phyloP scores from a whole-genome alignment of 2,797 vertebrate genomes.

The Telmatherina bonti region DNA sequence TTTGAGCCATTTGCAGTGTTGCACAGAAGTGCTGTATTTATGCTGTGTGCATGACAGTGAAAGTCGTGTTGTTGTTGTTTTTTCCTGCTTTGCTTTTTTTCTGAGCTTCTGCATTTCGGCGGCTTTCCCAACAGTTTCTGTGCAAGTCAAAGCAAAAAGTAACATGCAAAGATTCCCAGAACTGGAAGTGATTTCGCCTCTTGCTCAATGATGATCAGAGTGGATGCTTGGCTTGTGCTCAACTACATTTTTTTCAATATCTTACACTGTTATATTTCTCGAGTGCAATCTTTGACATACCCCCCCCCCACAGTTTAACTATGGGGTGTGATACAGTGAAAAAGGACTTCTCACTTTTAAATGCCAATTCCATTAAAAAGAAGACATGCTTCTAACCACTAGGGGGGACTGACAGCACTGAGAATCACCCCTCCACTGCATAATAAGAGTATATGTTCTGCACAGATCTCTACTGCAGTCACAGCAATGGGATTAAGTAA shows the following conservation, averaged over 20 bases:
- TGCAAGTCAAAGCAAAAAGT: background rate
- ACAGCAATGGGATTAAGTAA: constrained; percentile 6
- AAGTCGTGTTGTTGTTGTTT: constrained; percentile 11
- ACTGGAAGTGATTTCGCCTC: background rate
- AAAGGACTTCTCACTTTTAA: constrained; percentile 27
- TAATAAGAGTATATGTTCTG: constrained; percentile 9
- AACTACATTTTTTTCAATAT: background rate
- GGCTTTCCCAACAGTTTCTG: constrained; percentile 17
- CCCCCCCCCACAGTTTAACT: constrained; percentile 13
- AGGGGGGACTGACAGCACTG: constrained; percentile 76
- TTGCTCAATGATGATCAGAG: constrained; percentile 1
- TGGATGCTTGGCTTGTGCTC: background rate
- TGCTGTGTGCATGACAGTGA: constrained; percentile 4
- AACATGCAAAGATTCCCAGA: background rate
- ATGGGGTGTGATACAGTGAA: constrained; percentile 8
- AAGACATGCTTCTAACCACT: constrained; percentile 57
- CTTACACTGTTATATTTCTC: background rate
- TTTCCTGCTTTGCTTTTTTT: background rate
- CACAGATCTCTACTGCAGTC: constrained; percentile 14
- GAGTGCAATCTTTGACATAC: constrained; percentile 15
- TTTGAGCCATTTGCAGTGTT: constrained; percentile 53
- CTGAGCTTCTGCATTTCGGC: background rate
- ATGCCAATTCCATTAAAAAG: constrained; percentile 15
- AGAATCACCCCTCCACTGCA: constrained; percentile 50
- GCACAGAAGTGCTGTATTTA: constrained; percentile 20